These are phyloP conservation scores for Hippolais icterina DNA, from an alignment of 2,113 vertebrate species.

Conservation along the genomic window DNA sequence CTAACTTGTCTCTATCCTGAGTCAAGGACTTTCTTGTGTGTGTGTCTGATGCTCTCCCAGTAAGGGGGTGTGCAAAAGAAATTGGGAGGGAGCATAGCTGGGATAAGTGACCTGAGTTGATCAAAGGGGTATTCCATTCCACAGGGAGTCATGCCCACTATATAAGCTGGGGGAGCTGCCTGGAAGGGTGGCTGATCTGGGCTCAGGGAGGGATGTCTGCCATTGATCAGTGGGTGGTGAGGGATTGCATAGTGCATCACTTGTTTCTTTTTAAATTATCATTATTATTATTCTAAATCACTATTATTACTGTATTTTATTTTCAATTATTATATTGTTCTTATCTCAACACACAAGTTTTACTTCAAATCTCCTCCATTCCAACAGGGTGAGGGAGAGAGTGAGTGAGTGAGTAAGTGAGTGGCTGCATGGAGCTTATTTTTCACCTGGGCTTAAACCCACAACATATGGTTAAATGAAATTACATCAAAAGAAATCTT, in stretches of 20 bases:
- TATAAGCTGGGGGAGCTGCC: neutral
- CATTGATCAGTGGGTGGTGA: fast-evolving
- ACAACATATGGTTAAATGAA: neutral
- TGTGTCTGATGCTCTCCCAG: neutral
- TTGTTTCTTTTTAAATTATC: neutral
- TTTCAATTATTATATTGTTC: neutral
- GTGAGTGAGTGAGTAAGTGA: too few species aligned
- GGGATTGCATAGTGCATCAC: neutral
- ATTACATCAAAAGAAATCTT: neutral
- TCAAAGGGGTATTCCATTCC: neutral
- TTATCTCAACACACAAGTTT: neutral
- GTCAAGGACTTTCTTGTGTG: neutral
- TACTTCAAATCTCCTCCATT: neutral
- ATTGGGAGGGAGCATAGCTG: neutral
- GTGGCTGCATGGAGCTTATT: neutral
- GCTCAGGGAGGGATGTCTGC: neutral
- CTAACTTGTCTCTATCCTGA: neutral
- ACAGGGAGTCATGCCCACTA: neutral
- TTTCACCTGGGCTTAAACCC: neutral
- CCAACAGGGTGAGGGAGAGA: neutral
- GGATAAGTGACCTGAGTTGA: neutral
- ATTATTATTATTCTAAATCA: neutral
- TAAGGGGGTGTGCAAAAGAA: neutral
- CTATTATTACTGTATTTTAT: neutral
- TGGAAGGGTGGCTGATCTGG: neutral